These are phyloP conservation scores for Coregonus ussuriensis DNA, from an alignment of 2,797 vertebrate species.

Conservation along the genomic window DNA sequence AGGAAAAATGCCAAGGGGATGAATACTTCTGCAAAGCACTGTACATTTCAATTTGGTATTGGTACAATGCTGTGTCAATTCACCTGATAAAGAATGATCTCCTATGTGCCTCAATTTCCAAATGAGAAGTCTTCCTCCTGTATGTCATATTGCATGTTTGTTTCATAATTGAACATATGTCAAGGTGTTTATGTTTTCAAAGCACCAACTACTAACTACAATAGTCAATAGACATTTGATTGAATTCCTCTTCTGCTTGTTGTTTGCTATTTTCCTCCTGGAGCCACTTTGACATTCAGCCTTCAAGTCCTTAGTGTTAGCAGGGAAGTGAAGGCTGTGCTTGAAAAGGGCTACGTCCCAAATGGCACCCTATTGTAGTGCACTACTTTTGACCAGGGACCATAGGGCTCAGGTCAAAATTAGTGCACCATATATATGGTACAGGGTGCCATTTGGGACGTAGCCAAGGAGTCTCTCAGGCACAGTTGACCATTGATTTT, in stretches of 20 bases:
- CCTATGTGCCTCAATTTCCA: not conserved
- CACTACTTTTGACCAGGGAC: not conserved
- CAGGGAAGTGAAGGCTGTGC: slow-evolving; percentile 77
- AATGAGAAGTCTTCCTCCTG: not conserved
- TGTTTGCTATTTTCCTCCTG: slow-evolving; percentile 41
- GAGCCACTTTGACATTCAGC: slow-evolving; percentile 43
- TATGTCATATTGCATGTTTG: slow-evolving; percentile 30
- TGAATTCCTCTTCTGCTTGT: slow-evolving; percentile 53
- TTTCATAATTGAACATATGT: slow-evolving; percentile 23
- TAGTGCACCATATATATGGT: not conserved
- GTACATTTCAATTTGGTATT: not conserved
- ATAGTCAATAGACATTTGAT: slow-evolving; percentile 61
- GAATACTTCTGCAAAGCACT: too few species aligned
- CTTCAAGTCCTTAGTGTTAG: slow-evolving; percentile 68
- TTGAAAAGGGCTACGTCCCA: slow-evolving; percentile 62
- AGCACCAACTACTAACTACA: slow-evolving; percentile 38
- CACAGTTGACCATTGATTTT: slow-evolving; percentile 86
- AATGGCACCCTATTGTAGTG: not conserved
- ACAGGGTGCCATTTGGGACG: not conserved
- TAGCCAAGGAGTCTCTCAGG: slow-evolving; percentile 65
- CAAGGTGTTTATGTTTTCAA: slow-evolving; percentile 58
- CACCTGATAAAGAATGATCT: not conserved
- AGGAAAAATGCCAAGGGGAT: too few species aligned
- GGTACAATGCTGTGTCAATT: not conserved
- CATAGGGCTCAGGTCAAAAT: not conserved